Conservation (phyloP, 2,113 vertebrate species). For the Ia io region DNA sequence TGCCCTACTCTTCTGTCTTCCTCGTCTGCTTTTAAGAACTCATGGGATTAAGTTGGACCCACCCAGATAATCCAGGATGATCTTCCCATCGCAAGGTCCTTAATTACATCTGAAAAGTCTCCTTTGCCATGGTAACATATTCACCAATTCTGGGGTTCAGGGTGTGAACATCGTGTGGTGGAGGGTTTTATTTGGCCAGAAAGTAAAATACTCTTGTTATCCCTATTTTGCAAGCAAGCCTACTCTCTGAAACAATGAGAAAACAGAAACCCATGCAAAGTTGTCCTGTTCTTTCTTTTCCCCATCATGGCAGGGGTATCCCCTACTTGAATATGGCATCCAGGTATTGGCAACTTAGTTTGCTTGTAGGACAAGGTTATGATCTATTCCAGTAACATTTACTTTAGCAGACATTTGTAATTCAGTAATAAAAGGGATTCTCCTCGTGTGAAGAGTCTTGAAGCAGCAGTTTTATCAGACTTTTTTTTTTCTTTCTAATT, state of each 20-base stretch:
- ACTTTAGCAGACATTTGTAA: not conserved
- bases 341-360: not conserved
- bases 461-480: not conserved
- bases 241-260: not conserved
- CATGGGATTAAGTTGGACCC: no score
- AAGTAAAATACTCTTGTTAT: not conserved
- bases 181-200: not conserved
- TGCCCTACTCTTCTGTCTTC: not conserved
- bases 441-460: not conserved
- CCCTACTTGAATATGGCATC: not conserved
- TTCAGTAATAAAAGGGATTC: not conserved
- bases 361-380: not conserved
- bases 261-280: not conserved
- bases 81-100: not conserved
- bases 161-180: not conserved
- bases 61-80: not conserved
- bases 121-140: not conserved
- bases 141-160: not conserved
- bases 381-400: not conserved
- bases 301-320: not conserved
- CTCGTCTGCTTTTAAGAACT: not conserved
- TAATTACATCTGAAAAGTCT: not conserved
- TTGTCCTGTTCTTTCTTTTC: not conserved
- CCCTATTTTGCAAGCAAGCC: not conserved
- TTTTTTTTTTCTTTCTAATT: conserved; percentile 13